Base-by-base conservation (phyloP, 2,797 vertebrate genomes). In the Emys orbicularis region DNA sequence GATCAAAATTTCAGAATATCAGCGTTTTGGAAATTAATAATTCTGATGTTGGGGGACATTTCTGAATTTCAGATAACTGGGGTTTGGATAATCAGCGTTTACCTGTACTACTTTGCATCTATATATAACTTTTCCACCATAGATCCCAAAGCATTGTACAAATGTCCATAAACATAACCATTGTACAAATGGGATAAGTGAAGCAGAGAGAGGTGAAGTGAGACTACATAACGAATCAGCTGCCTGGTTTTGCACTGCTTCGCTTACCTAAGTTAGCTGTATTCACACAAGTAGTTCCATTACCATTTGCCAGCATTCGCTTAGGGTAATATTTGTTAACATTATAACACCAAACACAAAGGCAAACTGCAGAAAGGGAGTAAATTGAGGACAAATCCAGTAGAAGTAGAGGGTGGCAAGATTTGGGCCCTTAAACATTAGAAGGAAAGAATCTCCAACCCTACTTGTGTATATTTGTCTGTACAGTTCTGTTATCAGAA, bases 131-230 rank as follows among this genome's bases (percentile, higher is more conserved):
- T 31, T 77, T 77, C 27, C 8, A 18, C 44, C 25, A 29, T 49
- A 29, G 13, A 49, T 49, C 44, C 54, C 79, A 79, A 88, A 52
- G 50, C 0, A 3, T 34, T 3, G 15, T 83, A 56, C 84, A 29
- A 3, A n/a, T 5, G 3, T 18, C 0, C 25, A 37, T 34, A 34
- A 54, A 65, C 1, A 34, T 1, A 2, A 1, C 0, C 23, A 2
- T 25, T 84, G 1, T 25, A 52, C 16, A 80, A 49, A 77, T 15
- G 29, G 44, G 27, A 47, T 47, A 27, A 77, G 13, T 47, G 74
- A 77, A 77, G 44, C 44, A 49, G 6, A 77, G 44, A 49, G 44
- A 47, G 5, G 27, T 29, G 44, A 49, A 49, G 3, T 47, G 7
- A 29, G 74, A 27, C 44, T 49, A 49, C 29, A 47, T 44, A 77